A percentile compares a stretch with the other conserved stretches of the same genome.
Conservation (phyloP, 2,888 invertebrate species). For the Baronia brevicornis region DNA sequence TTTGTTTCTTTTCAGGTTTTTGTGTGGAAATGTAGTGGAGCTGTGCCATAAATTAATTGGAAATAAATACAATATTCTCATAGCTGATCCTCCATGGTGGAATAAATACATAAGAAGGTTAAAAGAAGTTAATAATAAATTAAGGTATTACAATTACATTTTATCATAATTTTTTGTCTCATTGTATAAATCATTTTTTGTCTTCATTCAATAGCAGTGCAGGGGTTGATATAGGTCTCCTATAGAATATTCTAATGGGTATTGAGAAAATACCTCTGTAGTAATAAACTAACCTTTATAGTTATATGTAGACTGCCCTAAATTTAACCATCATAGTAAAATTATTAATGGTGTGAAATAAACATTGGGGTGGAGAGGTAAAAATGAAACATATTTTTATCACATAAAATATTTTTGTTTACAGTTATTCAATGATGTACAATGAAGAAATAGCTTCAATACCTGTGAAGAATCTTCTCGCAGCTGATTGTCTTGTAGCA, state of each 20-base stretch:
- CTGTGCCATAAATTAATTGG: slow-evolving; percentile 60
- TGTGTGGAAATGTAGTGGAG: slow-evolving; percentile 75
- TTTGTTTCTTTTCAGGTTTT: slow-evolving; percentile 69
- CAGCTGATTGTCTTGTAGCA: slow-evolving; percentile 80
- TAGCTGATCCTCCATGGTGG: slow-evolving; percentile 97
- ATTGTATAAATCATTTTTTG: not conserved
- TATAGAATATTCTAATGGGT: too few species aligned
- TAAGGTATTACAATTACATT: slow-evolving; percentile 60
- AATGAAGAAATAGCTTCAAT: slow-evolving; percentile 83
- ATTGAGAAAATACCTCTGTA: too few species aligned
- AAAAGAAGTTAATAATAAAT: slow-evolving; percentile 75
- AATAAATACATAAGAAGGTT: slow-evolving; percentile 94
- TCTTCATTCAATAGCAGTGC: not conserved
- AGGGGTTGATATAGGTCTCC: slow-evolving; percentile 8
- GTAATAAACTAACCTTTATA: too few species aligned
- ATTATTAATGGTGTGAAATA: too few species aligned
- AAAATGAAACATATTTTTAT: too few species aligned
- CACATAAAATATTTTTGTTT: too few species aligned
- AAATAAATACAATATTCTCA: slow-evolving; percentile 83
- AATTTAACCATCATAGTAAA: too few species aligned
- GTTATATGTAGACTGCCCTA: too few species aligned
- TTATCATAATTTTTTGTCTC: not conserved
- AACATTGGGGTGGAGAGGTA: too few species aligned
- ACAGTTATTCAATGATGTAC: slow-evolving; percentile 86
- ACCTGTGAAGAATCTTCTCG: slow-evolving; percentile 79